Base-by-base conservation (phyloP, 2,888 invertebrate species). In the Drymonia ruficornis region DNA sequence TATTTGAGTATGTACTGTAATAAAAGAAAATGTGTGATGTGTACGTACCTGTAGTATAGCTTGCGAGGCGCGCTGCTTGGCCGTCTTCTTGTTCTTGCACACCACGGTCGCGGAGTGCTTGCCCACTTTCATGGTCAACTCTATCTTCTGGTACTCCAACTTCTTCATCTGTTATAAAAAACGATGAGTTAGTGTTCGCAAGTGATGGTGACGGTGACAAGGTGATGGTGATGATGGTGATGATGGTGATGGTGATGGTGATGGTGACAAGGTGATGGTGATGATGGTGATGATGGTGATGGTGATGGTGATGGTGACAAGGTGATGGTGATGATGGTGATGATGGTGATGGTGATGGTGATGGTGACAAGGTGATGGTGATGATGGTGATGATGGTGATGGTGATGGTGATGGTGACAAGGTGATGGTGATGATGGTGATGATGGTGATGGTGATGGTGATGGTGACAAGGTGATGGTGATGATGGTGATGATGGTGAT, bases 31-130 rank as follows among this genome's bases (percentile, higher is more conserved):
- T n/a, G 36, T 36, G 2, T 3, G 13, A 36, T 0, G 4, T 8
- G n/a, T 61, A 15, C 50, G 62, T 73, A 96, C 96, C 94, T 97
- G 97, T 46, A 99, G 89, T 69, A 99, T 98, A 9, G 97, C 96
- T 87, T 99, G 99, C 5, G 99, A 97, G 16, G 99, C 99, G 68
- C 97, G 93, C 82, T 99, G 99, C 83, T 99, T 99, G 7, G 99
- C 99, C 64, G 98, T 98, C 74, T 98, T 95, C 87, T 99, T 99
- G 89, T 99, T 99, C 83, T 97, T 97, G 84, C 99, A 98, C n/a
- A 96, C 93, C 19, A 99, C 98, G 19, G 96, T 96, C 1, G 97
- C 98, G 12, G 95, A 95, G 81, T 99, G 98, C 81, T 98, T 97
- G 49, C 98, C 99, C 42, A 99, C 98, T 12, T 95, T 96, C 97